These are phyloP conservation scores for Listronotus oregonensis DNA, from an alignment of 1,140 invertebrate genomes.

Conservation along the genomic window DNA sequence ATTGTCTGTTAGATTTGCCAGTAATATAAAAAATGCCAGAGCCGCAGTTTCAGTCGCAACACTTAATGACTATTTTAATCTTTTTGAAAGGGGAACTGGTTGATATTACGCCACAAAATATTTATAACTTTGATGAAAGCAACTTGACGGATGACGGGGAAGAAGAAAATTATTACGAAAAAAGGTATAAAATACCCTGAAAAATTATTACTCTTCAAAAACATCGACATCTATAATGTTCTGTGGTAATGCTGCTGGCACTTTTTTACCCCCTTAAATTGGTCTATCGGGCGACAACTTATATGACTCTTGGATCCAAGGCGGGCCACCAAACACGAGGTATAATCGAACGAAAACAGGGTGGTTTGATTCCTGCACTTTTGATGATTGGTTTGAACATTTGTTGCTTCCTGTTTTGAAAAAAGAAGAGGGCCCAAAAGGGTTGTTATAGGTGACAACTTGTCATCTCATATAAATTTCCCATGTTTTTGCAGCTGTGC, in stretches of 20 bases:
- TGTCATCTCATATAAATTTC: background rate
- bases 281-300: background rate
- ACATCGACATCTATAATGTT: background rate
- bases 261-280: background rate
- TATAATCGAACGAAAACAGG: background rate
- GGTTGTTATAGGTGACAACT: slow-evolving; percentile 2
- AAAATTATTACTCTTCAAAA: background rate
- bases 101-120: no score
- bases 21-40: no score
- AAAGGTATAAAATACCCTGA: no score
- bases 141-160: no score
- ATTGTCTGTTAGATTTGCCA: no score
- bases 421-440: background rate
- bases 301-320: background rate
- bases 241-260: background rate
- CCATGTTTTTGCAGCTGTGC: background rate
- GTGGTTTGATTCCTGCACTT: background rate
- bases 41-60: no score
- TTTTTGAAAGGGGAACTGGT: no score
- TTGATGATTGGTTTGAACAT: background rate
- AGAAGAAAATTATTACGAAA: no score
- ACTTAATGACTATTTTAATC: no score
- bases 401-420: background rate
- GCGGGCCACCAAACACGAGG: background rate
- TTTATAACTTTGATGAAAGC: no score